phyloP scores from a whole-genome alignment of 2,797 vertebrate genomes.

The Gambusia yucatana region DNA sequence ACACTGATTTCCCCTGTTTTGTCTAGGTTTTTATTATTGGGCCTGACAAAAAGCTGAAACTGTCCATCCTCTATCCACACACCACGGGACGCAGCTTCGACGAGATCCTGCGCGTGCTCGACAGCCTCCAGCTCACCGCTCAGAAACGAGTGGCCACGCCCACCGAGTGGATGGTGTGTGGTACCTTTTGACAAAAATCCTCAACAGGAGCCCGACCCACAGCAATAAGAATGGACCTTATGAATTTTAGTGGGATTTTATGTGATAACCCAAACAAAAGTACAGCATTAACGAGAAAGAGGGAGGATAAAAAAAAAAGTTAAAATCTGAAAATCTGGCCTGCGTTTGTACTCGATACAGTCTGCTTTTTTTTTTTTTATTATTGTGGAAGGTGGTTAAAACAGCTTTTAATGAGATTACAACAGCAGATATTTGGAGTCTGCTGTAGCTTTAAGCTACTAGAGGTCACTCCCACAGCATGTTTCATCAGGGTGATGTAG shows the following conservation, averaged over 20 bases:
- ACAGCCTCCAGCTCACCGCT: conserved; percentile 90
- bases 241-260: neutral
- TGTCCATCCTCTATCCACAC: conserved; percentile 93
- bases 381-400: neutral
- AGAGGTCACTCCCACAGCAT: neutral
- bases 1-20: neutral
- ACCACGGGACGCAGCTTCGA: conserved; percentile 95
- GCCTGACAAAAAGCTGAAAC: conserved; percentile 92
- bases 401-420: neutral
- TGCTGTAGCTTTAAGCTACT: neutral
- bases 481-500: neutral
- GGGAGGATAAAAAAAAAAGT: neutral
- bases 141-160: conserved; percentile 88
- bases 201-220: neutral
- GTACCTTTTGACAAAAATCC: neutral
- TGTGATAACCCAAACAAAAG: neutral
- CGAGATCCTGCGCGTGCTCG: conserved; percentile 91
- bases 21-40: conserved; percentile 91
- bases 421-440: neutral
- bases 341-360: neutral
- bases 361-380: neutral
- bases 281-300: neutral
- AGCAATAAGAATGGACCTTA: neutral
- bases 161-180: conserved; percentile 90
- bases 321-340: neutral